A percentile compares a stretch with the other conserved stretches of the same genome.
Evolutionary conservation across 2,797 vertebrate genomes (phyloP).

Genomic region (Cryptoblepharus egeriae): DNA sequence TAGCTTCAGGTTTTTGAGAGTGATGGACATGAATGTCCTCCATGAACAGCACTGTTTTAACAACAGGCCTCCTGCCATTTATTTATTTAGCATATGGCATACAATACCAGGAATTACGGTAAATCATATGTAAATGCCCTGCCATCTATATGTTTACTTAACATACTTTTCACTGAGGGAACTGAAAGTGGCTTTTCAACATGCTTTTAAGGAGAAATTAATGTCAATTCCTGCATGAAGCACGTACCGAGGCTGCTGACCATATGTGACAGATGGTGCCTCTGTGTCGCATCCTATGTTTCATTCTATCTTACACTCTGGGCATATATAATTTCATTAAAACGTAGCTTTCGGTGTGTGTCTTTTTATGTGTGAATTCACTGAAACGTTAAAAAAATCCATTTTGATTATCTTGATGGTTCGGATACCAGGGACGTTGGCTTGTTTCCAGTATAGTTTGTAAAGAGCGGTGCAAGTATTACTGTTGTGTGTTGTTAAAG

Average conservation of each 20-base stretch:
- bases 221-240: conserved; percentile 65
- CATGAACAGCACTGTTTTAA: neutral
- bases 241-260: conserved; percentile 65
- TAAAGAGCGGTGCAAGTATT: neutral
- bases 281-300: conserved; percentile 66
- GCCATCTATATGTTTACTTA: too few species aligned
- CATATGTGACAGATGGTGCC: conserved; percentile 71
- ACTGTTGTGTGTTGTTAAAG: conserved; percentile 13
- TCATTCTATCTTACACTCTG: conserved; percentile 66
- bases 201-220: conserved; percentile 58
- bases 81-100: too few species aligned
- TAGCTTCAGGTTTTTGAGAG: neutral
- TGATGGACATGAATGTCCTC: conserved; percentile 27
- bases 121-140: too few species aligned
- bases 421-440: conserved; percentile 16
- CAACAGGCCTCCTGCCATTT: conserved; percentile 29
- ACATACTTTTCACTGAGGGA: conserved; percentile 33
- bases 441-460: conserved; percentile 11
- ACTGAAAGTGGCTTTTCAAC: conserved; percentile 27
- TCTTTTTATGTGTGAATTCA: conserved; percentile 24
- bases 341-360: conserved; percentile 14
- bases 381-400: conserved; percentile 55
- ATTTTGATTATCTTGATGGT: neutral
- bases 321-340: conserved; percentile 68
- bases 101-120: too few species aligned